Evolutionary conservation across 2,797 vertebrate genomes (phyloP), one percentile per base, ranked within the genome.

Genomic region (Lepus oiostolus): DNA sequence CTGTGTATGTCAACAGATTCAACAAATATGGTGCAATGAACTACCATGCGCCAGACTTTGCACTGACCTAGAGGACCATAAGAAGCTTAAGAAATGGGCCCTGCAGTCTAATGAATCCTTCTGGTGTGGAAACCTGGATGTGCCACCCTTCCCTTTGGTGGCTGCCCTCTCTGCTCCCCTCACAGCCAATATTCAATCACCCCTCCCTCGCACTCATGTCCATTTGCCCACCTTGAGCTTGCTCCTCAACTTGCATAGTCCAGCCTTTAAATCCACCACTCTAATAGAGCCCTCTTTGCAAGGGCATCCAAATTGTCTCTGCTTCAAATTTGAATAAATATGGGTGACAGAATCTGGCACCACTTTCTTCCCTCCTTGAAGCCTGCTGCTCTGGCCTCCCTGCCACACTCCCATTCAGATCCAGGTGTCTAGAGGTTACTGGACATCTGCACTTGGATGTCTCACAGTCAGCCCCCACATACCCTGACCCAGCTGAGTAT

Each of bases 151-250:
- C 38, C 35, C 28, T 72, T 77, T 28, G 63, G 58, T 60, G 22
- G 12, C 4, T 16, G 11, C 7, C 58, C 24, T n/a, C 28, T 70
- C 47, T 50, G 21, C 10, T 82, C 11, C 58, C 26, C 28, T 65
- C 58, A 71, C 4, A 38, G 16, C 11, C 38, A n/a, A 11, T 17
- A 58, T 70, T 50, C 68, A 24, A 5, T 1, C 14, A 5, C 30
- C 3, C 47, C 11, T 11, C 30, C 1, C 1, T 4, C 1, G 1
- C 38, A 21, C 16, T 4, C 2, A 16, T 6, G 4, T 3, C 58
- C 11, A 2, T 14, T 17, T 68, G 19, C 22, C 63, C 22, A 35
- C 60, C n/a, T 63, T 75, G 19, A 28, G 14, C 58, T 77, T 60
- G 7, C 38, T 68, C 60, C 72, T 84, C 32, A 30, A 8, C 52